Percentiles rank a stretch among this genome's conserved stretches.
Conservation (phyloP, 2,113 vertebrate genomes). For the Neolamprologus tretocephalus region DNA sequence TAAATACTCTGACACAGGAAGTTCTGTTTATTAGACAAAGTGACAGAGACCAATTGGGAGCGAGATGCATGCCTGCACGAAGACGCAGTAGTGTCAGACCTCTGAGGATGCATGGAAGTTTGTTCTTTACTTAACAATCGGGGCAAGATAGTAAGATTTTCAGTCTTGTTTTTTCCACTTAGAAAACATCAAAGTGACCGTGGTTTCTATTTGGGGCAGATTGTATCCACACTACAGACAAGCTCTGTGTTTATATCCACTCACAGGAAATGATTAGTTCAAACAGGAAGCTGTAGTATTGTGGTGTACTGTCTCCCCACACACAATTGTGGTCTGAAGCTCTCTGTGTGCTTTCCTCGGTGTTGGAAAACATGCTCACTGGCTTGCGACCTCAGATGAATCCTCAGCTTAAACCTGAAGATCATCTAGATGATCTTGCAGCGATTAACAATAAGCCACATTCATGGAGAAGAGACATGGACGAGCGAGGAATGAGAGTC, state of each 20-base stretch:
- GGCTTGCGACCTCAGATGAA: not conserved
- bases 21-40: conserved; percentile 65
- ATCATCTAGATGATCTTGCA: not conserved
- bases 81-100: conserved; percentile 24
- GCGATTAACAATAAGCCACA: conserved; percentile 12
- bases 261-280: conserved; percentile 44
- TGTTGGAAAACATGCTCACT: not conserved
- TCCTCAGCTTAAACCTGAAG: conserved; percentile 3
- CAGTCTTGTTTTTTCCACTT: not conserved
- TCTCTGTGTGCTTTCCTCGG: not conserved
- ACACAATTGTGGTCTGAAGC: not conserved
- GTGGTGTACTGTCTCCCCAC: not conserved
- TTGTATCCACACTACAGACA: not conserved
- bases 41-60: conserved; percentile 50
- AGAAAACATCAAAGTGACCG: not conserved
- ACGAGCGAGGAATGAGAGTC: not conserved
- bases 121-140: not conserved
- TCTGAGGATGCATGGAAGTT: not conserved
- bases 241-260: conserved; percentile 18
- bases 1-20: conserved; percentile 66
- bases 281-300: conserved; percentile 61
- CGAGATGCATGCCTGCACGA: conserved; percentile 9
- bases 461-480: not conserved
- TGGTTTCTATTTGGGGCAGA: not conserved
- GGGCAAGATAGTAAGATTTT: not conserved